Evolutionary conservation across 2,113 vertebrate species (phyloP).

Genomic region (Barnardius zonarius): DNA sequence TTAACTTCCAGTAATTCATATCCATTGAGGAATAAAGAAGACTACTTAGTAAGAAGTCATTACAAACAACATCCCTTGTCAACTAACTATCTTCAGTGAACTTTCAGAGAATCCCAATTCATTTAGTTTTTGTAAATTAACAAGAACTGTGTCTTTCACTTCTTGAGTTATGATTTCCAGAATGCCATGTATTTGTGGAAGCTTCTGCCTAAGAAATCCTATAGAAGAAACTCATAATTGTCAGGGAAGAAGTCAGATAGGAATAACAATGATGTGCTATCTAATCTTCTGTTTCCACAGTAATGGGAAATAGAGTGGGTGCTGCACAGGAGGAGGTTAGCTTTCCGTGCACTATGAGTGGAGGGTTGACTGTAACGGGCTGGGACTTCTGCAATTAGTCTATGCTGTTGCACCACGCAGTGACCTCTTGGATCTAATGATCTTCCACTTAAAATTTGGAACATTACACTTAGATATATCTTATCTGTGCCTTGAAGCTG

Average conservation of each 20-base stretch:
- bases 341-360: rapidly evolving
- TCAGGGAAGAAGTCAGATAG: not conserved
- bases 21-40: not conserved
- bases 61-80: not conserved
- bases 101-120: not conserved
- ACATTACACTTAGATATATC: not conserved
- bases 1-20: not conserved
- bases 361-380: not conserved
- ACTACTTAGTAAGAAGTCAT: not conserved
- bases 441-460: not conserved
- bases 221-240: not conserved
- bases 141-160: not conserved
- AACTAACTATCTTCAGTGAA: not conserved
- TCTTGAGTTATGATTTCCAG: not conserved
- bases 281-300: not conserved
- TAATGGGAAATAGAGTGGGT: not conserved
- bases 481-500: not conserved
- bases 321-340: not conserved
- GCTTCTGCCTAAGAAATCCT: not conserved
- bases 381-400: not conserved
- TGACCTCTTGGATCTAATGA: not conserved
- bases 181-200: not conserved
- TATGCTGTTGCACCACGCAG: not conserved
- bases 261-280: not conserved
- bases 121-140: not conserved